Base-by-base conservation (phyloP, 2,113 vertebrate species). In the Toxotes chatareus region DNA sequence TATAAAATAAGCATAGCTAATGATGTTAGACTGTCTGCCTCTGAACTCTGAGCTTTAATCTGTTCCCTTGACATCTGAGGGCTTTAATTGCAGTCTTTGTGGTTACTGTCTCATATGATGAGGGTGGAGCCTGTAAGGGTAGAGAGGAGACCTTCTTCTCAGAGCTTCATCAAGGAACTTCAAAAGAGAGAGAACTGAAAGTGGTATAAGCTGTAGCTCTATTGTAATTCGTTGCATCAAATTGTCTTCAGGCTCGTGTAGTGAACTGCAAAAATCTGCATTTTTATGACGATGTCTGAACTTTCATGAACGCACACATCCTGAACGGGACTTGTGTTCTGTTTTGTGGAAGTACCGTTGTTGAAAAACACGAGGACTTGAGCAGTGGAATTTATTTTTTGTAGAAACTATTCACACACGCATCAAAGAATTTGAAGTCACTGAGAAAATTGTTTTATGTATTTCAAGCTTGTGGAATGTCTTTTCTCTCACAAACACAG, bases 1-100 rank as follows among this genome's bases (percentile, higher is more conserved):
- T 76, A 80, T 84, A 42, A 90, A 86, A 90, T 83, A 87, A 89
- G 76, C 68, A 76, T 46, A 46, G 81, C 86, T 88, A 86, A 90
- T 86, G 88, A 89, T 46, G 79, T 51, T 32, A 34, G 55, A 55
- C 8, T 82, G 57, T 71, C 76, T 87, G 71, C 62, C 66, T 73
- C 74, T 90, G 87, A 91, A 88, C 89, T 79, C 84, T 51, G 47
- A 82, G 70, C 69, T 90, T 87, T 81, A 90, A 85, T 86, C 73
- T 82, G 66, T 65, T 89, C 77, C 77, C 88, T 56, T 73, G 84
- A 79, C 76, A 86, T 84, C 75, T 63, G 38, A 74, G 42, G 79
- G 79, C 82, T 91, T 79, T 91, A 89, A 94, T 94, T 93, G 88
- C 72, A 60, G 84, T 83, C 88, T 91, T 90, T 90, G 89, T 90